phyloP scores from a whole-genome alignment of 2,797 vertebrate species.

The Sciurus carolinensis region DNA sequence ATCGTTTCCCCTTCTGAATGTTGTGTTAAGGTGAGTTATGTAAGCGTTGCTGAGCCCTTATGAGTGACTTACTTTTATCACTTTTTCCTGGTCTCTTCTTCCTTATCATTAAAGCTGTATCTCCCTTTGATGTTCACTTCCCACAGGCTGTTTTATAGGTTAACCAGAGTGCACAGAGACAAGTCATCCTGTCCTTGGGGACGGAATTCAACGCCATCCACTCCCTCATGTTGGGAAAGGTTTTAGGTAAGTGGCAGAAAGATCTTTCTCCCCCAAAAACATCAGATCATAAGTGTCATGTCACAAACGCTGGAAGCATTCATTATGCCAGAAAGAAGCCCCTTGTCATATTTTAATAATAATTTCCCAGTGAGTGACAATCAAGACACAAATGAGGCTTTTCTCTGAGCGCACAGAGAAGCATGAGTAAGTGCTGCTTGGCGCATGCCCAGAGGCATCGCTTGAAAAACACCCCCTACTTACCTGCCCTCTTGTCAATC shows the following conservation, averaged over 20 bases:
- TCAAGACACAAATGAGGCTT: conserved; percentile 75
- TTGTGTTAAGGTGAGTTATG: neutral
- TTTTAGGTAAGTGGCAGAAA: conserved; percentile 90
- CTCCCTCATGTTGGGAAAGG: conserved; percentile 92
- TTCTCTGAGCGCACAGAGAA: conserved; percentile 80
- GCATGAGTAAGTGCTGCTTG: conserved; percentile 79
- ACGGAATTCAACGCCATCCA: conserved; percentile 93
- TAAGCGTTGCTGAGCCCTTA: conserved; percentile 27
- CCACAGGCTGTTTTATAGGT: conserved; percentile 87
- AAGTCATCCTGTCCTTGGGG: conserved; percentile 93
- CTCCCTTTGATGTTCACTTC: conserved; percentile 58
- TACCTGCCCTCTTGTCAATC: conserved; percentile 80
- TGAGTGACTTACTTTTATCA: neutral
- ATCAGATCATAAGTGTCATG: conserved; percentile 59
- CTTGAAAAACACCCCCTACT: conserved; percentile 83
- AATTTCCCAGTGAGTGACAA: conserved; percentile 82
- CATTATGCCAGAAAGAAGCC: conserved; percentile 75
- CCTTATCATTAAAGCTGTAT: neutral
- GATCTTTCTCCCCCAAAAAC: neutral
- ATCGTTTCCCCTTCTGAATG: neutral
- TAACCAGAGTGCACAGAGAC: conserved; percentile 91
- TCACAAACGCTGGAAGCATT: neutral
- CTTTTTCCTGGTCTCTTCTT: conserved; percentile 9
- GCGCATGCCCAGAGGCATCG: conserved; percentile 70
- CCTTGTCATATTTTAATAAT: conserved; percentile 78